Evolutionary conservation across 2,888 invertebrate species (phyloP).

Genomic region (Mythimna ferrago): DNA sequence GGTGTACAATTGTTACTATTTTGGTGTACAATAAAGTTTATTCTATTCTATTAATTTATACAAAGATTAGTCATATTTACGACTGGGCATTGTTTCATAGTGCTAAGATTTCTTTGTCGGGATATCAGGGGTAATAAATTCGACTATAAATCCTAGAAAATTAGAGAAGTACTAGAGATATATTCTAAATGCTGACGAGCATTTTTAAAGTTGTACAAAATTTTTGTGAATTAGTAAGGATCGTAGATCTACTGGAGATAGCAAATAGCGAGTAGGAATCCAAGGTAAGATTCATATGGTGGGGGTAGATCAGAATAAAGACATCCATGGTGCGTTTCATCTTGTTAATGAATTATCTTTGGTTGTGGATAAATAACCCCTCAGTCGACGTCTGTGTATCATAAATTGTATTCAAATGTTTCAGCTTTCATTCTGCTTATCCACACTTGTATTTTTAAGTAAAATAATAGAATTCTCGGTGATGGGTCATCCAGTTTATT

Average conservation of each 20-base stretch:
- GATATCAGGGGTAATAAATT: too few species aligned
- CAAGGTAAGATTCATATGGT: constrained; percentile 46
- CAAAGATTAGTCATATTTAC: too few species aligned
- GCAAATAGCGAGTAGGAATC: background rate
- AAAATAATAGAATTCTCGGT: constrained; percentile 41
- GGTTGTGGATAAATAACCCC: constrained; percentile 48
- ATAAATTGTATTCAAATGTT: constrained; percentile 51
- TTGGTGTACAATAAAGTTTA: too few species aligned
- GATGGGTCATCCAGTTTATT: constrained; percentile 44
- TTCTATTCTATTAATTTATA: too few species aligned
- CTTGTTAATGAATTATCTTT: background rate
- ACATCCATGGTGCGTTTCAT: background rate
- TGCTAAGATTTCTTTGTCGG: too few species aligned
- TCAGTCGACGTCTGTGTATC: constrained; percentile 10
- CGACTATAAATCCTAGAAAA: too few species aligned
- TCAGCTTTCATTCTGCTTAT: constrained; percentile 51
- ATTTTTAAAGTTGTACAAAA: too few species aligned
- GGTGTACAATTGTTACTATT: too few species aligned
- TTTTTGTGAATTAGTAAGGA: background rate
- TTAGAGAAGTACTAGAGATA: too few species aligned
- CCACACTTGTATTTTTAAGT: constrained; percentile 38
- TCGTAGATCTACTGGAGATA: background rate
- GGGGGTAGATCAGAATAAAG: constrained; percentile 26
- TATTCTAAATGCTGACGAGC: too few species aligned
- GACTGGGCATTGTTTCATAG: too few species aligned